Percentiles rank a stretch among this genome's conserved stretches.
Conservation (phyloP, 2,113 vertebrate species). For the Oryzias curvinotus region DNA sequence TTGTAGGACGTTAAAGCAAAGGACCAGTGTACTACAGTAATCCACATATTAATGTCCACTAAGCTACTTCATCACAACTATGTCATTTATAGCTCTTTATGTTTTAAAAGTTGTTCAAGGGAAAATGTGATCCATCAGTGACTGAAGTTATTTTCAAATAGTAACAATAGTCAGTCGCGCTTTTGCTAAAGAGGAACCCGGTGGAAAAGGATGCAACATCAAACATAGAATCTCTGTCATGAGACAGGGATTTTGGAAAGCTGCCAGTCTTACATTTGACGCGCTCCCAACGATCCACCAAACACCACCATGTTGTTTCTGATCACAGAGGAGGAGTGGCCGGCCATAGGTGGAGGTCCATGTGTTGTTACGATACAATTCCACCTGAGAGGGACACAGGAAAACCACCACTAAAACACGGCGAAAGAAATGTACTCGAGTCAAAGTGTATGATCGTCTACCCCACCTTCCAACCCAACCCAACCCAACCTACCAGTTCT, state of each 20-base stretch:
- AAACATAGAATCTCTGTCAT: too few relatives aligned
- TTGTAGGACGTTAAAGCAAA: too few relatives aligned
- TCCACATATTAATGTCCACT: too few relatives aligned
- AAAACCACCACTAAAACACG: not conserved
- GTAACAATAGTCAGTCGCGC: not conserved
- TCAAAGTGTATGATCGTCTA: not conserved
- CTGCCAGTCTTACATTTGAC: constrained; percentile 87
- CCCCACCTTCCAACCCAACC: not conserved
- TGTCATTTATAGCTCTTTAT: not conserved
- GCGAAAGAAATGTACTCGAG: not conserved
- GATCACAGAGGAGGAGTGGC: constrained; percentile 96
- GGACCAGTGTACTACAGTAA: too few relatives aligned
- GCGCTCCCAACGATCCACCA: constrained; percentile 92
- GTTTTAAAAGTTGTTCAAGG: not conserved
- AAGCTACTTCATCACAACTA: not conserved
- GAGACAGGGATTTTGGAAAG: not conserved
- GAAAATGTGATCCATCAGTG: not conserved
- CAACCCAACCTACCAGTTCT: constrained; percentile 87
- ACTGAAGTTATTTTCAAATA: not conserved
- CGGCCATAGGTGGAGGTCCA: constrained; percentile 96
- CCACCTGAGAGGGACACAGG: constrained; percentile 81
- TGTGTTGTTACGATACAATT: constrained; percentile 98
- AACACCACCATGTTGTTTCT: constrained; percentile 96
- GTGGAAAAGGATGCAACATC: too few relatives aligned
- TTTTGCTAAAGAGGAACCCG: not conserved